Percentiles rank a stretch among this genome's conserved stretches.
phyloP scores from a whole-genome alignment of 92 coral and sea anemone genomes.

The Porites rus region DNA sequence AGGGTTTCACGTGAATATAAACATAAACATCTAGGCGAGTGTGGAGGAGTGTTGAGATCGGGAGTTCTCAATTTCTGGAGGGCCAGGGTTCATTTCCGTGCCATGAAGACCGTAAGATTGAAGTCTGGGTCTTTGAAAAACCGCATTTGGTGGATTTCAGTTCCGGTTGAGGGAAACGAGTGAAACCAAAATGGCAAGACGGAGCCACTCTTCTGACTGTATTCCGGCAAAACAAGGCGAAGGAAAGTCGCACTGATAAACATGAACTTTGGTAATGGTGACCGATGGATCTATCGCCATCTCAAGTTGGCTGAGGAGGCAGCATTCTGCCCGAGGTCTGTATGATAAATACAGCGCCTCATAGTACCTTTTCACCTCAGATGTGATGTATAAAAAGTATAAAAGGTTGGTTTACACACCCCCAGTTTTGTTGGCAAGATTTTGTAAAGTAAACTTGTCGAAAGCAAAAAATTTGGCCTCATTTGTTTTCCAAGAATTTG shows the following conservation, averaged over 20 bases:
- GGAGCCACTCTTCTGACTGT: too few species aligned
- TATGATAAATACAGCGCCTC: too few species aligned
- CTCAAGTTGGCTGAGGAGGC: background rate
- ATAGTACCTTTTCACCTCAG: too few species aligned
- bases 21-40: conserved; percentile 32
- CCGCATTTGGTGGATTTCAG: conserved; percentile 47
- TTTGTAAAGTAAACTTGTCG: too few species aligned
- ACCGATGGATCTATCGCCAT: background rate
- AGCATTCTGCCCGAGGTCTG: too few species aligned
- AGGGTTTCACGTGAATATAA: conserved; percentile 45
- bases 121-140: conserved; percentile 49
- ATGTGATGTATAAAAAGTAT: too few species aligned
- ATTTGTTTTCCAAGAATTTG: too few species aligned
- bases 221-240: background rate
- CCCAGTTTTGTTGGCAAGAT: too few species aligned
- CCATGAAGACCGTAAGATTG: conserved; percentile 38
- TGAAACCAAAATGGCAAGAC: conserved; percentile 34
- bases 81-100: conserved; percentile 42
- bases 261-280: conserved; percentile 9
- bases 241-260: background rate
- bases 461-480: too few species aligned
- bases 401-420: too few species aligned
- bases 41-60: conserved; percentile 27
- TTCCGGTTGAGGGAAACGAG: conserved; percentile 39
- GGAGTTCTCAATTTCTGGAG: conserved; percentile 20